Conservation (phyloP, 1,140 invertebrate species). For the Papilio xuthus region DNA sequence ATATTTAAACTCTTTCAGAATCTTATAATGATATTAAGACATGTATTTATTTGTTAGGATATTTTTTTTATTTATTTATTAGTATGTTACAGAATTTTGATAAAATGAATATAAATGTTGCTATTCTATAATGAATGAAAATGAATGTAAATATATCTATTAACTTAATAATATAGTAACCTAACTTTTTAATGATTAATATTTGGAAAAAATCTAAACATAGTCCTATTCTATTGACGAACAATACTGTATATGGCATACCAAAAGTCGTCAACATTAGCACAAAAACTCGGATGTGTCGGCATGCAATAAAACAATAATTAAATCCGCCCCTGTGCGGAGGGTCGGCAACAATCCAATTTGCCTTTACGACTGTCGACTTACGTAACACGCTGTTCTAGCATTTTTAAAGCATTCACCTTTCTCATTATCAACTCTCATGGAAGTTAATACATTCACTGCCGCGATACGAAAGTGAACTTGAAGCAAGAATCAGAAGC, state of each 20-base stretch:
- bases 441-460: background rate
- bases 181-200: too few relatives aligned
- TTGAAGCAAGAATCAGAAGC: background rate
- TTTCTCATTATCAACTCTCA: background rate
- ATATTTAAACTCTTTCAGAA: too few relatives aligned
- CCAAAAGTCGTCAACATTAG: slow-evolving; percentile 50
- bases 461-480: background rate
- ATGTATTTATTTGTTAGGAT: too few relatives aligned
- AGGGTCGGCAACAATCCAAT: slow-evolving; percentile 65
- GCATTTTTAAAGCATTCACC: slow-evolving; percentile 34
- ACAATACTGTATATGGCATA: slow-evolving; percentile 7
- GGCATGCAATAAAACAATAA: slow-evolving; percentile 68
- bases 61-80: too few relatives aligned
- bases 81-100: too few relatives aligned
- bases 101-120: too few relatives aligned
- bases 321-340: slow-evolving; percentile 55
- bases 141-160: too few relatives aligned
- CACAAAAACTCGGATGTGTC: slow-evolving; percentile 44
- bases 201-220: too few relatives aligned
- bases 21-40: too few relatives aligned
- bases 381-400: slow-evolving; percentile 22
- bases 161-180: too few relatives aligned
- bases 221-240: too few relatives aligned
- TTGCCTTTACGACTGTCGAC: slow-evolving; percentile 62
- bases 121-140: too few relatives aligned